Base-by-base conservation (phyloP, 1,140 invertebrate genomes). In the Agrypnia vestita region DNA sequence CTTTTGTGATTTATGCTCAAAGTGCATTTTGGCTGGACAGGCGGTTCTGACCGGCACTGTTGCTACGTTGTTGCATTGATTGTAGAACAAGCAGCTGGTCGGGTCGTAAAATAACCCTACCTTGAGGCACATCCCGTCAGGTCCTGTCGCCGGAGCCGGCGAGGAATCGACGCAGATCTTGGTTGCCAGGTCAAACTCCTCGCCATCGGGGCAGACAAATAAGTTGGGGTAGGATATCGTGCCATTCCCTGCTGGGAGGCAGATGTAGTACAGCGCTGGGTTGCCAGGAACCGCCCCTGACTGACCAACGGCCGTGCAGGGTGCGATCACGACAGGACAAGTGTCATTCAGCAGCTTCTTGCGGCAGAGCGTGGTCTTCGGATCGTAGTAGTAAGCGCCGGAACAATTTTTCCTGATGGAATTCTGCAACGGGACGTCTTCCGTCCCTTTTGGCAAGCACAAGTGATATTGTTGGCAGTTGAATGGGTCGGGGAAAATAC, bases 401-500 rank as follows among this genome's bases (percentile, higher is more conserved):
- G 17, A 49, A 21, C 64, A 71, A 11, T 0, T 21, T 17, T 17
- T 43, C 15, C 15, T 0, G 12, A 71, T n/a, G 13, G 64, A 46
- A 15, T 71, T 13, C 10, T 43, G 43, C 17, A n/a, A 1, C 7
- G 49, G 44, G 17, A 12, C 13, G 19, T 0, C 11, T 15, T 0
- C 4, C n/a, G 47, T 71, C 4, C 3, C 46, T 17, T 21, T 15
- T 76, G 86, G 85, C 15, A 86, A 84, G 74, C 87, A 89, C 83
- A 87, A 85, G 79, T 89, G 86, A 74, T 87, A 89, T 72, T 85
- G 85, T 79, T 86, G 85, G 75, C 87, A 89, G 53, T 87, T 84
- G n/a, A 86, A 87, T 7, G 87, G 86, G 84, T 89, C 86, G 0
- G 87, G 87, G 35, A 87, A 88, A n/a, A 86, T 84, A 56, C 87